A percentile compares a stretch with the other conserved stretches of the same genome.
Conservation (phyloP, 2,113 vertebrate genomes). For the Alaudala cheleensis region DNA sequence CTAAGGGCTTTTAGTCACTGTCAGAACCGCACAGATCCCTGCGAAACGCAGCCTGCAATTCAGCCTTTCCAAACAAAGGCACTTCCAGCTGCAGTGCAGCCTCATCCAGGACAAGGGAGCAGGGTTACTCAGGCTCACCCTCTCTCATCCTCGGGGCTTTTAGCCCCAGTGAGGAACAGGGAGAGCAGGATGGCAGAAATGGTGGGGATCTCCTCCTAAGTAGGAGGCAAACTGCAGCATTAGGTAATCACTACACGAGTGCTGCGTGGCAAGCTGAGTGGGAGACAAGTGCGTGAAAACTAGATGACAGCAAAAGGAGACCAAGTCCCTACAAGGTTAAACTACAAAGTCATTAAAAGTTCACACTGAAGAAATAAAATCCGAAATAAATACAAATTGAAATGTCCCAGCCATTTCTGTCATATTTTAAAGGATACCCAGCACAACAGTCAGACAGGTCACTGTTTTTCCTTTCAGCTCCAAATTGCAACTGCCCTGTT, state of each 20-base stretch:
- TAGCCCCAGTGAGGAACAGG: not conserved
- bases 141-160: not conserved
- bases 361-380: not conserved
- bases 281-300: not conserved
- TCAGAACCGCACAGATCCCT: not conserved
- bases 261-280: not conserved
- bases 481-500: not conserved
- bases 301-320: not conserved
- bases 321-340: not conserved
- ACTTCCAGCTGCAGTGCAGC: not conserved
- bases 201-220: not conserved
- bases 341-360: not conserved
- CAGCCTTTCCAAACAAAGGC: not conserved
- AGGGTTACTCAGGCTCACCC: not conserved
- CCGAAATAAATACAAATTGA: not conserved
- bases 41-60: not conserved
- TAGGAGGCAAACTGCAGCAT: conserved; percentile 1
- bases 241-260: not conserved
- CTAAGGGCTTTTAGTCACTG: conserved; percentile 7
- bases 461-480: not conserved
- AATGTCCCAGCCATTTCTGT: not conserved
- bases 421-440: not conserved
- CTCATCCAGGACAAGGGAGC: not conserved
- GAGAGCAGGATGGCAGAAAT: not conserved
- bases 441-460: not conserved